A percentile compares a stretch with the other conserved stretches of the same genome.
These are phyloP conservation scores for Maniola jurtina DNA, from an alignment of 1,140 invertebrate species.

Conservation along the genomic window DNA sequence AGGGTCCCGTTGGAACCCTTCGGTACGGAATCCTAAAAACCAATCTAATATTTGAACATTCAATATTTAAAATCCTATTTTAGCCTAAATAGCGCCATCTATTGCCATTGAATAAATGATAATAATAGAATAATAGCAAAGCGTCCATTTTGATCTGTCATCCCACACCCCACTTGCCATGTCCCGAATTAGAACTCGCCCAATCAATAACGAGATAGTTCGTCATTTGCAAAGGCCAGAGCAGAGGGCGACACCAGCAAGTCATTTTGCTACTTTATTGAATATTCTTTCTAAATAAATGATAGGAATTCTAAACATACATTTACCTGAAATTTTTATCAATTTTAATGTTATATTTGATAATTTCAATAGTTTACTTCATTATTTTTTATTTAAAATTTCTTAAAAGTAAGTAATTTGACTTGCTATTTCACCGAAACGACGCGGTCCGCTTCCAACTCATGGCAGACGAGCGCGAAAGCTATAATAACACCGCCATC, in stretches of 20 bases:
- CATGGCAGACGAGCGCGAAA: constrained; percentile 9
- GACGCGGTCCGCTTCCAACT: constrained; percentile 24
- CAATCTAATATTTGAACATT: too few relatives aligned
- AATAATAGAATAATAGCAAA: constrained; percentile 48
- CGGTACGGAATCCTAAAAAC: too few relatives aligned
- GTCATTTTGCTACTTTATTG: constrained; percentile 17
- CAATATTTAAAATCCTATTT: neutral
- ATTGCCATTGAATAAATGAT: constrained; percentile 45
- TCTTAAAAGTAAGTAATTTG: neutral
- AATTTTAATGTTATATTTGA: neutral
- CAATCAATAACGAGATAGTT: constrained; percentile 47
- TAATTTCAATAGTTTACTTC: neutral
- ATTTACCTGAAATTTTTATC: neutral
- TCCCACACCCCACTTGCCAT: constrained; percentile 32
- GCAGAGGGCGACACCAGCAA: constrained; percentile 55
- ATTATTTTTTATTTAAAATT: neutral
- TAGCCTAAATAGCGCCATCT: constrained; percentile 53
- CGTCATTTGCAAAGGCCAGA: constrained; percentile 5
- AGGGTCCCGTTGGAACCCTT: too few relatives aligned
- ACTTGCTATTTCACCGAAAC: neutral
- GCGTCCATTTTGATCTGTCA: constrained; percentile 45
- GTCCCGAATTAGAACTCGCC: constrained; percentile 25
- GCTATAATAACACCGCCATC: constrained; percentile 63
- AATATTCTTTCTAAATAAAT: constrained; percentile 11
- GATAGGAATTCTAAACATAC: neutral